A percentile compares a stretch with the other conserved stretches of the same genome.
These are phyloP conservation scores for Teleogryllus occipitalis DNA, from an alignment of 1,140 invertebrate genomes.

Conservation along the genomic window DNA sequence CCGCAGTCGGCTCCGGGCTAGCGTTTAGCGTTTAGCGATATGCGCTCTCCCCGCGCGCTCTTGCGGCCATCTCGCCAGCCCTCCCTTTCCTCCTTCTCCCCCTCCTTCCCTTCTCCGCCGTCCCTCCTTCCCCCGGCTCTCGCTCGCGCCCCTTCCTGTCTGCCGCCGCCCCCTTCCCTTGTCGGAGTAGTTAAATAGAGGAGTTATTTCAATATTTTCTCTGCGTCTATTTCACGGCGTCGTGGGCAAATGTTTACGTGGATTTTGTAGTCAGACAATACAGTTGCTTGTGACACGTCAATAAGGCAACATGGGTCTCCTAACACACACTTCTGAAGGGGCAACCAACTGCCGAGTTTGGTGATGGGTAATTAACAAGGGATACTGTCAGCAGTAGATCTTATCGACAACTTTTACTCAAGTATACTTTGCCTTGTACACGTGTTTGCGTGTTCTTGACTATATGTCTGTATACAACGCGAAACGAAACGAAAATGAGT, in stretches of 20 bases:
- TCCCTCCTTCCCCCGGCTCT: background rate
- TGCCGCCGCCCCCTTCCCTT: background rate
- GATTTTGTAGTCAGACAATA: constrained; percentile 5
- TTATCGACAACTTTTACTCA: background rate
- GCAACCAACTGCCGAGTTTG: background rate
- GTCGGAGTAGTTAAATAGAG: background rate
- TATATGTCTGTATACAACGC: background rate
- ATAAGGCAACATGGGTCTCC: background rate
- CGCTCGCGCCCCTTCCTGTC: background rate
- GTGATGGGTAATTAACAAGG: background rate
- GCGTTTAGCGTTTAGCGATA: constrained; percentile 3
- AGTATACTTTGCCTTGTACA: background rate
- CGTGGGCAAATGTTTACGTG: background rate
- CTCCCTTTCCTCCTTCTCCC: background rate
- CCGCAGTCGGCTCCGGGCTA: background rate
- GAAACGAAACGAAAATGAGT: too few relatives aligned
- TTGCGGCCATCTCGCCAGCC: background rate
- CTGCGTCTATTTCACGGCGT: background rate
- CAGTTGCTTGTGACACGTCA: background rate
- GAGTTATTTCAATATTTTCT: background rate
- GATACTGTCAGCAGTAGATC: background rate
- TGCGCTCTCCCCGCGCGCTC: background rate
- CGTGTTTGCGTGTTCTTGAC: background rate
- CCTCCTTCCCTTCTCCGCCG: background rate
- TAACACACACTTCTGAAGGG: background rate